phyloP scores from a whole-genome alignment of 2,113 vertebrate species.

The Canis aureus region DNA sequence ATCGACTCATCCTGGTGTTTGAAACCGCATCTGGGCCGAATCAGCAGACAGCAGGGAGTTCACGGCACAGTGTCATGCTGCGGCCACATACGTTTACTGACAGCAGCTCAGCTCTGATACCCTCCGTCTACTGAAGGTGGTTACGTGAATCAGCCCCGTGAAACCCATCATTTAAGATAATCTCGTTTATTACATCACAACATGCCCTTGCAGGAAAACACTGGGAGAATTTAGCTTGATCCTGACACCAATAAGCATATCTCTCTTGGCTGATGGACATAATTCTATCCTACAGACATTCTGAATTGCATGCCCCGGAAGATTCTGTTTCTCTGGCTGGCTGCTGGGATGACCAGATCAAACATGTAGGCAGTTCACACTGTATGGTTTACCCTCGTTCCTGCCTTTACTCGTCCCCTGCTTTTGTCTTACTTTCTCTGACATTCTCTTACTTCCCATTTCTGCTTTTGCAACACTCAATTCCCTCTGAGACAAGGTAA shows the following conservation, averaged over 20 bases:
- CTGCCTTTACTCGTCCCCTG: neutral
- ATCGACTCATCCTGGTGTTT: neutral
- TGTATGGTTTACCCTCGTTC: neutral
- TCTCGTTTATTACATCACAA: neutral
- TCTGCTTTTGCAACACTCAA: neutral
- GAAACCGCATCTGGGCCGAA: neutral
- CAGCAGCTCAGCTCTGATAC: neutral
- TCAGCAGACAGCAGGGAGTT: neutral
- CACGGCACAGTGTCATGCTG: accelerated
- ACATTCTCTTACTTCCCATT: neutral
- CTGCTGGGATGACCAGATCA: neutral
- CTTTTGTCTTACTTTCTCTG: neutral
- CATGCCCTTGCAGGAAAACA: neutral
- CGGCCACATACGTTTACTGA: neutral
- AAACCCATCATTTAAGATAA: neutral
- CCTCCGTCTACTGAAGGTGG: neutral
- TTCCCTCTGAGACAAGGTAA: slow-evolving; percentile 35
- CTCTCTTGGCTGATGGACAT: neutral
- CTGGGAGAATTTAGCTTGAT: neutral
- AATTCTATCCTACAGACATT: neutral
- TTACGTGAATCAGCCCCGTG: neutral
- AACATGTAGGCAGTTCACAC: accelerated
- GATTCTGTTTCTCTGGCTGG: neutral
- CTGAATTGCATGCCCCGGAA: neutral
- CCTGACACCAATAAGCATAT: neutral